phyloP scores from a whole-genome alignment of 2,888 invertebrate species.

The Carpatolechia fugitivella region DNA sequence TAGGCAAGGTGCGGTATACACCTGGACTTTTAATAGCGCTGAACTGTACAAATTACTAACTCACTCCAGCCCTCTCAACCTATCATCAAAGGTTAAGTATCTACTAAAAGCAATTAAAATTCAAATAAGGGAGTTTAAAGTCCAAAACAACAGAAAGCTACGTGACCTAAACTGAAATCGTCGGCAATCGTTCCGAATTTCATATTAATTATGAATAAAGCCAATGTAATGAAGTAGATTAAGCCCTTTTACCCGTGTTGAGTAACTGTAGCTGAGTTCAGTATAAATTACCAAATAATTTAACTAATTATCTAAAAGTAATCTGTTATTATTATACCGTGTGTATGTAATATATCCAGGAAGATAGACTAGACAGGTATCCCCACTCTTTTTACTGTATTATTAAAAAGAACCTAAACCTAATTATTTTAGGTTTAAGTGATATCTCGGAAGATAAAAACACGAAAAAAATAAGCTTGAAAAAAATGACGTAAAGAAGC shows the following conservation, averaged over 20 bases:
- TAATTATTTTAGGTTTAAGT: too few species aligned
- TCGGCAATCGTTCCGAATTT: constrained; percentile 39
- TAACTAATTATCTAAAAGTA: constrained; percentile 39
- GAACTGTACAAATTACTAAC: background rate
- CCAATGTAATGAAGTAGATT: constrained; percentile 61
- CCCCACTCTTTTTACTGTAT: too few species aligned
- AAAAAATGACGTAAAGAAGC: too few species aligned
- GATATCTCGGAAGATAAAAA: too few species aligned
- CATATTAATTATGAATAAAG: constrained; percentile 58
- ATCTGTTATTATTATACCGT: too few species aligned
- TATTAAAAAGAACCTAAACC: too few species aligned
- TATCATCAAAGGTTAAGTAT: background rate
- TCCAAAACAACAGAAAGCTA: constrained; percentile 18
- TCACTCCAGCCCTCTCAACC: background rate
- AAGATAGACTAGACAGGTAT: too few species aligned
- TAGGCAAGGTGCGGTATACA: background rate
- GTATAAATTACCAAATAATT: constrained; percentile 71
- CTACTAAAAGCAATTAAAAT: constrained; percentile 1
- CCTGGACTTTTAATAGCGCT: background rate
- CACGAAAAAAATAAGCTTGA: too few species aligned
- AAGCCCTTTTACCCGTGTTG: constrained; percentile 48
- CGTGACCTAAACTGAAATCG: constrained; percentile 33
- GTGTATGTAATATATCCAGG: too few species aligned
- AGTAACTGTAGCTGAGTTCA: constrained; percentile 51
- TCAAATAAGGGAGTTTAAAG: constrained; percentile 8